Evolutionary conservation across 2,888 invertebrate species (phyloP).

Genomic region (Leucophenga montana): DNA sequence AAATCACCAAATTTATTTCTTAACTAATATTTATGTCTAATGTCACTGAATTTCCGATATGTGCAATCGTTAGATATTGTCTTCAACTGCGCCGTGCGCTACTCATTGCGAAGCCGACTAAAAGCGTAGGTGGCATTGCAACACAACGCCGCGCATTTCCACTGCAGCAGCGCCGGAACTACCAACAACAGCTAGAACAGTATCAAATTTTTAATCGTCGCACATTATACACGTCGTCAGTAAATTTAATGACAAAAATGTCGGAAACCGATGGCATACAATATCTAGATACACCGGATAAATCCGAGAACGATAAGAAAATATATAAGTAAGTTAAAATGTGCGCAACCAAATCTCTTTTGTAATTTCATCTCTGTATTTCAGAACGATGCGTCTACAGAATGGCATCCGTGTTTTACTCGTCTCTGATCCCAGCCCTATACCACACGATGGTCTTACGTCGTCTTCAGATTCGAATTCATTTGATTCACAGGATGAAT

Average conservation of each 20-base stretch:
- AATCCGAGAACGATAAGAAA: constrained; percentile 85
- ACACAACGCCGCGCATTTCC: too few species aligned
- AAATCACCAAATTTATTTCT: too few species aligned
- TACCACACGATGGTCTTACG: constrained; percentile 66
- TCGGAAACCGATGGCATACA: constrained; percentile 44
- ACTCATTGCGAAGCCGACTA: too few species aligned
- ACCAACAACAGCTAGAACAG: too few species aligned
- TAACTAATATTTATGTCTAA: too few species aligned
- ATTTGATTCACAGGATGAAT: constrained; percentile 52
- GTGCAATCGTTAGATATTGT: too few species aligned
- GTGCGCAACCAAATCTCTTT: neutral
- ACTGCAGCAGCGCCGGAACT: too few species aligned
- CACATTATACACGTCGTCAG: too few species aligned
- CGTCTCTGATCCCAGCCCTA: constrained; percentile 78
- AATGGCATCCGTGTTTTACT: constrained; percentile 84
- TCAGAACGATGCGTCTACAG: constrained; percentile 78
- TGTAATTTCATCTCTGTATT: constrained; percentile 6
- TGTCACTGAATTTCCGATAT: too few species aligned
- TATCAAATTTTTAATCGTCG: too few species aligned
- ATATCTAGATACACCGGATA: constrained; percentile 77
- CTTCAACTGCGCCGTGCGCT: too few species aligned
- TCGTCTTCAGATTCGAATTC: constrained; percentile 64
- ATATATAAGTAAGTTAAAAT: constrained; percentile 78
- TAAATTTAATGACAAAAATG: constrained; percentile 38
- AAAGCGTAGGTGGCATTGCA: too few species aligned